phyloP scores from a whole-genome alignment of 2,113 vertebrate genomes.

The Phoenicopterus ruber region DNA sequence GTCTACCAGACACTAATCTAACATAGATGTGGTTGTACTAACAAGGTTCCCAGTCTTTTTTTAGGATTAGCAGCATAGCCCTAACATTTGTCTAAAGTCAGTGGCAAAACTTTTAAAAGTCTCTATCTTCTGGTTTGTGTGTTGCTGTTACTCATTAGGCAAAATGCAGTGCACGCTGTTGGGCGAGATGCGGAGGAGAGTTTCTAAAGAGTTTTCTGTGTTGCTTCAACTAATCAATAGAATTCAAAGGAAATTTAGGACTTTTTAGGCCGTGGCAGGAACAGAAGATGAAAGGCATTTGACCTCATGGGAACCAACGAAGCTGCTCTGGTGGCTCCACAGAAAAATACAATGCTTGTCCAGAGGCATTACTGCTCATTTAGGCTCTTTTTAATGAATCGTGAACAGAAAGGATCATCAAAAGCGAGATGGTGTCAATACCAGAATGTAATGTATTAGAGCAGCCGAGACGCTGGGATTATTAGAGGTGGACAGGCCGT shows the following conservation, averaged over 20 bases:
- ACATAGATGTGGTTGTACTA: neutral
- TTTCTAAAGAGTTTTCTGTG: neutral
- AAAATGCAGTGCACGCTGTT: neutral
- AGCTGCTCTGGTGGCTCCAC: neutral
- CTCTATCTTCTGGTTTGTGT: neutral
- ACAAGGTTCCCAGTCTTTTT: neutral
- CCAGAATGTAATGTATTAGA: neutral
- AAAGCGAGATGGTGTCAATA: neutral
- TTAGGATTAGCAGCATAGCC: neutral
- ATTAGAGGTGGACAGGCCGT: neutral
- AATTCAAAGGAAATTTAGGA: neutral
- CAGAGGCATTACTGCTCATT: neutral
- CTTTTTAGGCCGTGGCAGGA: neutral
- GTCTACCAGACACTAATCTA: neutral
- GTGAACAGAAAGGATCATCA: neutral
- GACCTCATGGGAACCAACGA: neutral
- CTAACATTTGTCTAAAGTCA: neutral
- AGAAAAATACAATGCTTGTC: neutral
- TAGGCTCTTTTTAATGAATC: neutral
- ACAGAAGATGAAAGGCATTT: neutral
- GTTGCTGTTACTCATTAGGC: neutral
- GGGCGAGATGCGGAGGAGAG: neutral
- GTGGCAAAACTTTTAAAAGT: neutral
- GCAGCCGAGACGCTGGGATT: neutral
- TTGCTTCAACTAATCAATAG: neutral